A percentile compares a stretch with the other conserved stretches of the same genome.
phyloP scores from a whole-genome alignment of 2,888 invertebrate species.

The Drosophila mercatorum region DNA sequence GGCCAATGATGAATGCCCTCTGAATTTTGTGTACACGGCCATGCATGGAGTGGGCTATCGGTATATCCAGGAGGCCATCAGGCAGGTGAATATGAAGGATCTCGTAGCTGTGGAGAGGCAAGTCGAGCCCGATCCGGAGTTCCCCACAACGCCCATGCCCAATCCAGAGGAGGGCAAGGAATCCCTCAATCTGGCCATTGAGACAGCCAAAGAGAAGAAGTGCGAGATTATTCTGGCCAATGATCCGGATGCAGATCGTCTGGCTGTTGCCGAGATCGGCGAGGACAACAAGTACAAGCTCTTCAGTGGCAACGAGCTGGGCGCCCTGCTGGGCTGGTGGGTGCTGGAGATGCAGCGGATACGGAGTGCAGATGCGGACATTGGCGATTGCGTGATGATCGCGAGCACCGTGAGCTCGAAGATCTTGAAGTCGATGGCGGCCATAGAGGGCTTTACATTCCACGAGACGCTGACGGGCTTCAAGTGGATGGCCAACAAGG shows the following conservation, averaged over 20 bases:
- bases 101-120: conserved; percentile 87
- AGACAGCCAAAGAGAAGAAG: conserved; percentile 89
- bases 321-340: conserved; percentile 98
- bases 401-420: conserved; percentile 98
- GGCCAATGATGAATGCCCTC: conserved; percentile 85
- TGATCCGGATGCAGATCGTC: conserved; percentile 98
- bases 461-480: conserved; percentile 98
- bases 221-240: conserved; percentile 95
- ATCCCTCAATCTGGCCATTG: conserved; percentile 90
- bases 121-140: conserved; percentile 96
- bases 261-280: conserved; percentile 95
- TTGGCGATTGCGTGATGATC: conserved; percentile 91
- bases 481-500: conserved; percentile 99
- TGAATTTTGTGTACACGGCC: conserved; percentile 95
- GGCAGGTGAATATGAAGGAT: conserved; percentile 89
- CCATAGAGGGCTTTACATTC: conserved; percentile 90
- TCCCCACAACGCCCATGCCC: conserved; percentile 98
- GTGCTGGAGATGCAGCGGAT: conserved; percentile 87
- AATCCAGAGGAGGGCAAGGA: conserved; percentile 98
- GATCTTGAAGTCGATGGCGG: conserved; percentile 93
- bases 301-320: conserved; percentile 98
- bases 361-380: conserved; percentile 79
- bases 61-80: conserved; percentile 91
- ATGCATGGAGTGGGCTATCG: conserved; percentile 98
- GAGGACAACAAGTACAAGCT: conserved; percentile 76